Evolutionary conservation across 1,140 invertebrate species (phyloP), one percentile per base, ranked within the genome.

Genomic region (Drosophila serrata): DNA sequence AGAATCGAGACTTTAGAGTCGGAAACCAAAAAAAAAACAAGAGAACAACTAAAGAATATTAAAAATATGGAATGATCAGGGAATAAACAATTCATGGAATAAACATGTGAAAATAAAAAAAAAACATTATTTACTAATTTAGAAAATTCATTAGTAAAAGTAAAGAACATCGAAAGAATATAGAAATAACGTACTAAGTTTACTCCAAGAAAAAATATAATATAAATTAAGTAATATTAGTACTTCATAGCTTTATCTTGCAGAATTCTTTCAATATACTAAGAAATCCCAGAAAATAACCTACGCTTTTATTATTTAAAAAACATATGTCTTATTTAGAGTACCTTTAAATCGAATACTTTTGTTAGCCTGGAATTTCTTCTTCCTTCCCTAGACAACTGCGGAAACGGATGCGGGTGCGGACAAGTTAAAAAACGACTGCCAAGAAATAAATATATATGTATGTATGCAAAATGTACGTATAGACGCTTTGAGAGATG

Each of bases 361-460:
- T 42, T 22, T 9, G 6, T 22, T 2, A 6, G 49, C 7, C n/a
- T 55, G 27, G 3, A 24, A 19, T 42, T 43, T 27, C 11, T 35
- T 48, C 17, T 22, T 42, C n/a, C 5, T 31, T n/a, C 1, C 8
- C 12, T 9, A 27, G 35, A 24, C 24, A 22, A 31, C 60, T 57
- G 59, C 76, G 84, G 84, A 88, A 82, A 68, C 84, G 80, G 84
- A 87, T 88, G 84, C 72, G 84, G 84, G 85, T 88, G 76, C 53
- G 80, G 75, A 75, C 68, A 78, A 70, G 58, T 75, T 72, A 27
- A 74, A 88, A 88, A 72, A 39, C 64, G 80, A 59, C 68, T 81
- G 85, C 81, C 85, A 90, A 90, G 39, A 75, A 84, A 56, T 63
- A 63, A 3, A 31, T n/a, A n/a, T n/a, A n/a, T 33, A 33, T 33